Evolutionary conservation across 2,113 vertebrate species (phyloP).

Genomic region (Gasterosteus aculeatus): DNA sequence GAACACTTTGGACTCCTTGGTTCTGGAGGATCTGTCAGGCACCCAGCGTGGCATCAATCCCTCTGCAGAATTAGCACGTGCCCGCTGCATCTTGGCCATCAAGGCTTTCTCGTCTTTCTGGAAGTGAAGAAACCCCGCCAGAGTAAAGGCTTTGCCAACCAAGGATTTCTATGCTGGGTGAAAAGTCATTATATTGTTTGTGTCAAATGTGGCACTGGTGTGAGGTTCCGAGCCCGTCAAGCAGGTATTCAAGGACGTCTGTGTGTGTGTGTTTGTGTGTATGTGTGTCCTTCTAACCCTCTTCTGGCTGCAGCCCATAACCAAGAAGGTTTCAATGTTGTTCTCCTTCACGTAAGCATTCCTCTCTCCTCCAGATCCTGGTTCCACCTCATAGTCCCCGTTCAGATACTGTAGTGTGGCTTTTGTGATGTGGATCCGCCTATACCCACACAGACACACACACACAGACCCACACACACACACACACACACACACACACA

Average conservation of each 20-base stretch:
- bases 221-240: conserved; percentile 40
- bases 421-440: conserved; percentile 96
- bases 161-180: conserved; percentile 47
- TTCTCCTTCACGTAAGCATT: conserved; percentile 94
- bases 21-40: conserved; percentile 89
- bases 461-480: neutral
- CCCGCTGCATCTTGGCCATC: conserved; percentile 92
- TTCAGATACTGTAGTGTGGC: conserved; percentile 95
- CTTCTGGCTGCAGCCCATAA: conserved; percentile 95
- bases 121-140: conserved; percentile 35
- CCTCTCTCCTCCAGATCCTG: conserved; percentile 90
- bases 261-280: conserved; percentile 6
- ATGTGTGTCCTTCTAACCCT: conserved; percentile 80
- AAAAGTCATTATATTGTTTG: conserved; percentile 57
- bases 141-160: conserved; percentile 29
- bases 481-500: neutral
- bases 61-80: conserved; percentile 89
- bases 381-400: conserved; percentile 95
- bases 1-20: conserved; percentile 96
- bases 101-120: conserved; percentile 97
- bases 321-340: conserved; percentile 94
- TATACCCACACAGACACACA: conserved; percentile 54
- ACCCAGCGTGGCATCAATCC: conserved; percentile 92
- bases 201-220: conserved; percentile 56
- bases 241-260: conserved; percentile 9